phyloP scores from a whole-genome alignment of 2,113 vertebrate genomes.

The Rhizomys pruinosus region DNA sequence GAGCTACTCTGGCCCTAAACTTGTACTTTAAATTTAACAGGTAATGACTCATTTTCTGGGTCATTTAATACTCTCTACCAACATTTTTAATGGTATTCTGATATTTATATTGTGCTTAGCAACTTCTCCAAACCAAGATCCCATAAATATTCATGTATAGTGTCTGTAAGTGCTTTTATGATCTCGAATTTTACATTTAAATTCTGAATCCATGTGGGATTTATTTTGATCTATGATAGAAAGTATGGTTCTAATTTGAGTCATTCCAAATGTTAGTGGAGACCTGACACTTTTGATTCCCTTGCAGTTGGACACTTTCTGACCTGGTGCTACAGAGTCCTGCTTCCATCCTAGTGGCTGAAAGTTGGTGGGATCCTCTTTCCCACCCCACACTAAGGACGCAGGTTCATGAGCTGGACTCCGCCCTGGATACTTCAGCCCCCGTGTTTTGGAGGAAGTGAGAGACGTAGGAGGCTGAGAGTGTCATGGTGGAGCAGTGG shows the following conservation, averaged over 20 bases:
- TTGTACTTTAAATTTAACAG: too few species aligned
- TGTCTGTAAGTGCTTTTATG: constrained; percentile 68
- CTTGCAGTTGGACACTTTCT: constrained; percentile 38
- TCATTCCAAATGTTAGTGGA: constrained; percentile 65
- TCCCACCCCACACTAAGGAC: background rate
- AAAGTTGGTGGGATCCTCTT: background rate
- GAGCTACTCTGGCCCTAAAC: too few species aligned
- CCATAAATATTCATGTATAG: constrained; percentile 69
- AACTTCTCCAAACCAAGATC: constrained; percentile 56
- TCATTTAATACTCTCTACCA: constrained; percentile 14
- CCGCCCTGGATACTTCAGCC: background rate
- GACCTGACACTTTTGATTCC: constrained; percentile 65
- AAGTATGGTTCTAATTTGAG: constrained; percentile 75
- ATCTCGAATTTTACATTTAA: constrained; percentile 66
- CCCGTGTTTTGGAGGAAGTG: background rate
- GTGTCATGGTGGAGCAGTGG: background rate
- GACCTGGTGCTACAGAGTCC: background rate
- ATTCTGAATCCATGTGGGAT: constrained; percentile 69
- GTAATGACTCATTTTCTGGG: constrained; percentile 27
- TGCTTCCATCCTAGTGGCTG: background rate
- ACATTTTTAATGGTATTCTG: constrained; percentile 57
- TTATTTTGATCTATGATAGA: constrained; percentile 70
- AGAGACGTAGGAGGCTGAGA: background rate
- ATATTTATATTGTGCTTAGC: constrained; percentile 67
- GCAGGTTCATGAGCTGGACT: background rate